Evolutionary conservation across 30 jellyfish, hydroid and myxozoan genomes (phyloP).

Genomic region (Hydra vulgaris): DNA sequence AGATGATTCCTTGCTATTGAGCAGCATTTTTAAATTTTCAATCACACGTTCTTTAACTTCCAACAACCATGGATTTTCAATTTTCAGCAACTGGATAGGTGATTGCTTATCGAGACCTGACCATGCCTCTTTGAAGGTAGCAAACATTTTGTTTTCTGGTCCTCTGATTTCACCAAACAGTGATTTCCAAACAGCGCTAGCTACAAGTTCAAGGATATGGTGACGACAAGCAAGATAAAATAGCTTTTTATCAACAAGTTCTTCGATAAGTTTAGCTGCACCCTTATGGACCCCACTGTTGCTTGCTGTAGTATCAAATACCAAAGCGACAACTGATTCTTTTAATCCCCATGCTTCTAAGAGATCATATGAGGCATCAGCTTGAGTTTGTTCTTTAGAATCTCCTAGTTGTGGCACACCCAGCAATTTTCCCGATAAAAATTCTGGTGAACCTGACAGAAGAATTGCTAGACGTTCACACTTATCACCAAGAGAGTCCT

Average conservation of each 20-base stretch:
- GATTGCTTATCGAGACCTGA: background rate
- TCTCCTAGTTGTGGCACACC: background rate
- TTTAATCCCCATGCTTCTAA: background rate
- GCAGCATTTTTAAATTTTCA: background rate
- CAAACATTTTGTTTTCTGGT: background rate
- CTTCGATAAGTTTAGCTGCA: background rate
- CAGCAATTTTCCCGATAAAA: background rate
- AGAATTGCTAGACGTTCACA: background rate
- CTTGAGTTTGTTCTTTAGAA: background rate
- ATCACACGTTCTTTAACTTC: background rate
- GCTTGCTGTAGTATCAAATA: background rate
- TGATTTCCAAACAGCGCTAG: background rate
- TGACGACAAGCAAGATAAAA: background rate
- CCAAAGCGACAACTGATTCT: background rate
- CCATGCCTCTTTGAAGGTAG: background rate
- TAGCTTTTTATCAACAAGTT: background rate
- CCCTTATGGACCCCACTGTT: background rate
- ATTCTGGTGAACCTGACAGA: background rate
- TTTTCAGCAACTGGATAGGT: background rate
- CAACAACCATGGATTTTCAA: background rate
- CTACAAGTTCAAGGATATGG: background rate
- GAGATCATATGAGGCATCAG: background rate
- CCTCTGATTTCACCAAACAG: background rate
- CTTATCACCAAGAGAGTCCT: background rate
- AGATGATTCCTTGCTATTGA: background rate